These are phyloP conservation scores for Cataglyphis cursor DNA, from an alignment of 2,888 invertebrate genomes.

Conservation along the genomic window DNA sequence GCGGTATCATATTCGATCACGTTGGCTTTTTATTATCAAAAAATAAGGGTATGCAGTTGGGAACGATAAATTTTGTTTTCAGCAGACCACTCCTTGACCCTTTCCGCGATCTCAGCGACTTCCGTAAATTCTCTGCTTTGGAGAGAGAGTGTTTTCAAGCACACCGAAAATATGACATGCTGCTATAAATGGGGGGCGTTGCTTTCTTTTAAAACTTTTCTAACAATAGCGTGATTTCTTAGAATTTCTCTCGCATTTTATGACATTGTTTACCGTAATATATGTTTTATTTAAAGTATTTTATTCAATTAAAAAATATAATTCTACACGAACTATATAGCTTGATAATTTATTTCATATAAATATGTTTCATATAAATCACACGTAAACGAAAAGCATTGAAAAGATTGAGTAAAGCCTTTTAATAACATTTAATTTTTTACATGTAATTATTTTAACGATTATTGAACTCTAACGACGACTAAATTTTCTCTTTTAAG, in stretches of 20 bases:
- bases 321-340: not conserved
- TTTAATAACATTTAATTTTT: constrained; percentile 1
- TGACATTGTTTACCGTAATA: not conserved
- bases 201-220: not conserved
- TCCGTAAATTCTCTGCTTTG: constrained; percentile 51
- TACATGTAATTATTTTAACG: not conserved
- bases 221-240: not conserved
- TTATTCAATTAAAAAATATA: constrained; percentile 4
- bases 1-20: not conserved
- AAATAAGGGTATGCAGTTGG: constrained; percentile 40
- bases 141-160: constrained; percentile 38
- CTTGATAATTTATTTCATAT: not conserved
- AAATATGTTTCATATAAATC: not conserved
- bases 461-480: not conserved
- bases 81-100: constrained; percentile 44
- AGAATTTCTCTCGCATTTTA: not conserved
- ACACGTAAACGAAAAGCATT: not conserved
- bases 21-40: constrained; percentile 33
- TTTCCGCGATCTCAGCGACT: constrained; percentile 48
- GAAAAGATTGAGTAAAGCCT: not conserved
- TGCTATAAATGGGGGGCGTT: not conserved
- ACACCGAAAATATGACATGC: constrained; percentile 40
- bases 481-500: not conserved
- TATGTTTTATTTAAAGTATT: not conserved
- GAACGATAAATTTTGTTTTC: constrained; percentile 47